Evolutionary conservation across 2,113 vertebrate genomes (phyloP).

Genomic region (Xyliphius kryptos): DNA sequence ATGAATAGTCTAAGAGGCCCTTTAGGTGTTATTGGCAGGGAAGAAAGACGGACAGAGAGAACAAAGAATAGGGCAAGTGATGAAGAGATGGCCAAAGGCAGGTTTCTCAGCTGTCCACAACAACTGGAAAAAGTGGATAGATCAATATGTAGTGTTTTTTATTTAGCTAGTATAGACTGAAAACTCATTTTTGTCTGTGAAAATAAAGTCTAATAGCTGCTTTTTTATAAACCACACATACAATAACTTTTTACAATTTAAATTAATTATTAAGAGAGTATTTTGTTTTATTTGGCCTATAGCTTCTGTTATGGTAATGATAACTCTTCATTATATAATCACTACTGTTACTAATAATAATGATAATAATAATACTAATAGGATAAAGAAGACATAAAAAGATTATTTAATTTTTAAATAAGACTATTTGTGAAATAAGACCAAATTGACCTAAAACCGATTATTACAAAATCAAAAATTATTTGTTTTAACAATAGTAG

Average conservation of each 20-base stretch:
- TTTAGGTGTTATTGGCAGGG: slow-evolving; percentile 66
- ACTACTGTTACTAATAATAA: neutral
- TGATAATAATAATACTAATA: no score
- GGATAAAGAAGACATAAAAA: no score
- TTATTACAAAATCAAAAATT: no score
- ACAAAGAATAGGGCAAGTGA: slow-evolving; percentile 34
- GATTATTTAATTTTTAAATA: no score
- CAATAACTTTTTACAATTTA: no score
- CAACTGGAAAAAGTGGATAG: slow-evolving; percentile 44
- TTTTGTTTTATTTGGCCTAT: no score
- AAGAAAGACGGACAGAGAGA: slow-evolving; percentile 60
- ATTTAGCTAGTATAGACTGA: slow-evolving; percentile 42
- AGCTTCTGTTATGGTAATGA: no score
- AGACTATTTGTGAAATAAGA: no score
- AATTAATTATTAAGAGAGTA: no score
- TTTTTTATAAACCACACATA: slow-evolving; percentile 21
- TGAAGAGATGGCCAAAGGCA: slow-evolving; percentile 48
- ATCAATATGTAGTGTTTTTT: slow-evolving; percentile 50
- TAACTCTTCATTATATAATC: no score
- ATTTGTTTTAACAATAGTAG: no score
- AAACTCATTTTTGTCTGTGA: slow-evolving; percentile 1
- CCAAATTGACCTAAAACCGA: no score
- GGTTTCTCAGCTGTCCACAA: slow-evolving; percentile 50
- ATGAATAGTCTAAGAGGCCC: slow-evolving; percentile 76
- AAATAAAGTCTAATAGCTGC: neutral